These are phyloP conservation scores for Acleris cristana DNA, from an alignment of 2,888 invertebrate species.

Conservation along the genomic window DNA sequence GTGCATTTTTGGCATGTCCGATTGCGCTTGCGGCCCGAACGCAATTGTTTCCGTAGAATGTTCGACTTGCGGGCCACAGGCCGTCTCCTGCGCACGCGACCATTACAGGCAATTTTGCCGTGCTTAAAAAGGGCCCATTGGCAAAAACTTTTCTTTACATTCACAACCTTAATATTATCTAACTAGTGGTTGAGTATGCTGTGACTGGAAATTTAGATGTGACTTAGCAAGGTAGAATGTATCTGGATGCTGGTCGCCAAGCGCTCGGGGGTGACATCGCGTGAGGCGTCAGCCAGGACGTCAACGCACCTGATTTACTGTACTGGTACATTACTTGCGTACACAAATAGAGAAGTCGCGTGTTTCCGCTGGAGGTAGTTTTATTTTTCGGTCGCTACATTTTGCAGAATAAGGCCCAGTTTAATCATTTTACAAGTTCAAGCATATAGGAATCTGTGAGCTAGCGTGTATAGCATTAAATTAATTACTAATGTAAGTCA, in stretches of 20 bases:
- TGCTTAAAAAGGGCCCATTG: conserved; percentile 29
- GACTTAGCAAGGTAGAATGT: no score
- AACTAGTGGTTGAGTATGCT: no score
- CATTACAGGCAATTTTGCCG: conserved; percentile 53
- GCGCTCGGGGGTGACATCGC: conserved; percentile 56
- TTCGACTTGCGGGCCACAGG: conserved; percentile 48
- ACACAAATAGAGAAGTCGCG: not conserved
- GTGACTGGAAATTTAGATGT: no score
- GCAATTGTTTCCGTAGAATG: conserved; percentile 48
- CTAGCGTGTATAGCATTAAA: no score
- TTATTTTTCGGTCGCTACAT: no score
- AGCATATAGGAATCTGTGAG: not conserved
- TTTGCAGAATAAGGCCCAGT: no score
- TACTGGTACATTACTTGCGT: not conserved
- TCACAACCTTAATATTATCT: no score
- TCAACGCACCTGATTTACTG: conserved; percentile 42
- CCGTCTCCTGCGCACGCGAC: conserved; percentile 53
- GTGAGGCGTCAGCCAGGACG: conserved; percentile 45
- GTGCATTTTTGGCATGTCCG: conserved; percentile 24
- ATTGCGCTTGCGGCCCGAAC: conserved; percentile 40
- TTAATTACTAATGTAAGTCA: not conserved
- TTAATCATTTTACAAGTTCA: not conserved
- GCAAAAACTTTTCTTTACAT: no score
- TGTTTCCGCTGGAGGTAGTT: not conserved
- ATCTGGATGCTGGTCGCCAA: conserved; percentile 40